Evolutionary conservation across 2,888 invertebrate species (phyloP).

Genomic region (Beris morrisii): DNA sequence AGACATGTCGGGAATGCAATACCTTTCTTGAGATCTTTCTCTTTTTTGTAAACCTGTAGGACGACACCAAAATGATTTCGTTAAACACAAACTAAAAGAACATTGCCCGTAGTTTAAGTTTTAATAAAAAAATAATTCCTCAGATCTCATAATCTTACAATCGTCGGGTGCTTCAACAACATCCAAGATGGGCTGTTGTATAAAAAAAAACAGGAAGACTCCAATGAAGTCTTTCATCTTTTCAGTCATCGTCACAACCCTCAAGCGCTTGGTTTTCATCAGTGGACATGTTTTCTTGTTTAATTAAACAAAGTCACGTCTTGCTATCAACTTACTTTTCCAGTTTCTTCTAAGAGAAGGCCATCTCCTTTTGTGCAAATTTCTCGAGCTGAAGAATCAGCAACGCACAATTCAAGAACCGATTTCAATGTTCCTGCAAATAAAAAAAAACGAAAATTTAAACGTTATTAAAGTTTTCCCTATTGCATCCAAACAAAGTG

Average conservation of each 20-base stretch:
- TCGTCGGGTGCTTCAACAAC: conserved; percentile 46
- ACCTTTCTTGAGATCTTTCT: conserved; percentile 97
- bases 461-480: not conserved
- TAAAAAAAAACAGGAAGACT: conserved; percentile 31
- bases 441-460: conserved; percentile 39
- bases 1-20: conserved; percentile 99
- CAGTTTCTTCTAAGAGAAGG: conserved; percentile 85
- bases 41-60: conserved; percentile 80
- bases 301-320: not conserved
- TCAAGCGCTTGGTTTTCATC: conserved; percentile 55
- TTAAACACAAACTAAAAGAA: not conserved
- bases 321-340: conserved; percentile 66
- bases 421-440: conserved; percentile 85
- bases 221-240: conserved; percentile 30
- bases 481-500: too few relatives aligned
- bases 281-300: conserved; percentile 44
- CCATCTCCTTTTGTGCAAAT: conserved; percentile 92
- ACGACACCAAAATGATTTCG: not conserved
- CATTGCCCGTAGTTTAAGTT: too few relatives aligned
- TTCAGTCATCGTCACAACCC: conserved; percentile 43
- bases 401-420: conserved; percentile 83
- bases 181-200: conserved; percentile 3
- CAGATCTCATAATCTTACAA: conserved; percentile 58
- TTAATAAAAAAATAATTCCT: conserved; percentile 44
- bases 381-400: conserved; percentile 85